Evolutionary conservation across 2,113 vertebrate species (phyloP).

Genomic region (Tor tambroides): DNA sequence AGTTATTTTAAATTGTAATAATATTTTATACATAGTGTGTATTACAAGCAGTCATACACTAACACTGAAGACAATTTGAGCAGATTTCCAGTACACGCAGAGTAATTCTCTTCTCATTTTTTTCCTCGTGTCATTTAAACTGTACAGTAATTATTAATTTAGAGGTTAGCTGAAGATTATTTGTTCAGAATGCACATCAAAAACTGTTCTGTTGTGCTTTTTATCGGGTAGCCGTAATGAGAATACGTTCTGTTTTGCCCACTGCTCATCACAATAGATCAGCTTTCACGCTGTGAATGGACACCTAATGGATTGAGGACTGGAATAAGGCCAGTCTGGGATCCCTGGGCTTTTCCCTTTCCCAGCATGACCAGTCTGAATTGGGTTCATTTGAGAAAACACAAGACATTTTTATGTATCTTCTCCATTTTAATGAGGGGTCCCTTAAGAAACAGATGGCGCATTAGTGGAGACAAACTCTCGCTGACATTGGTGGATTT

Average conservation of each 20-base stretch:
- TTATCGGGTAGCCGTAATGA: not conserved
- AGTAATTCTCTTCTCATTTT: not conserved
- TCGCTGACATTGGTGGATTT: conserved; percentile 66
- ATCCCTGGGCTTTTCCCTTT: not conserved
- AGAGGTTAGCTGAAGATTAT: not conserved
- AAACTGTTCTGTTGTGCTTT: not conserved
- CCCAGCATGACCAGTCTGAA: conserved; percentile 42
- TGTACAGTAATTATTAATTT: not conserved
- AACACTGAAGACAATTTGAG: not conserved
- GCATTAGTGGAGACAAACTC: conserved; percentile 72
- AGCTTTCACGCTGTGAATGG: conserved; percentile 33
- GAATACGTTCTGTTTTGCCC: not conserved
- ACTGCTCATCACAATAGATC: conserved; percentile 35
- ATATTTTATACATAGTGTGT: not conserved
- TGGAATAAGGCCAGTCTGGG: conserved; percentile 34
- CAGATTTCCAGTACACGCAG: not conserved
- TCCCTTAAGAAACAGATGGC: conserved; percentile 71
- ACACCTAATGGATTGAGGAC: conserved; percentile 37
- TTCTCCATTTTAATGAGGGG: conserved; percentile 73
- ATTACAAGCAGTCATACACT: not conserved
- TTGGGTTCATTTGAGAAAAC: conserved; percentile 53
- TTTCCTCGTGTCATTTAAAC: not conserved
- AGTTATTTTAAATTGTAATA: not conserved
- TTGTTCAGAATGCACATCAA: not conserved
- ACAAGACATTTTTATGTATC: conserved; percentile 70